Conservation (phyloP, 1,140 invertebrate species). For the Drosophila lini region DNA sequence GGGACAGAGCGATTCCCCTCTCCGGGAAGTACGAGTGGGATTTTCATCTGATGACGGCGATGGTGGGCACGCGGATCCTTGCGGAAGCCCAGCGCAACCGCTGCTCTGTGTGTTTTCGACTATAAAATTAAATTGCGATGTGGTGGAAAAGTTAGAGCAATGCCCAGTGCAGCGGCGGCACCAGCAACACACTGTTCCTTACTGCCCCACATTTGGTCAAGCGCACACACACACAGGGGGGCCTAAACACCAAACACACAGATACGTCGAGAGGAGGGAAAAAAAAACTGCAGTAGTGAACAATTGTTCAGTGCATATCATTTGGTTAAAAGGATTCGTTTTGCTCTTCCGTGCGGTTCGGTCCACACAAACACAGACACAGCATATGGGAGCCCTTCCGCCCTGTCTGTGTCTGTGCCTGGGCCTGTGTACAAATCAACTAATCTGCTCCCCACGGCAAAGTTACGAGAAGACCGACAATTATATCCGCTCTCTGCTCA, state of each 20-base stretch:
- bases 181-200: conserved; percentile 69
- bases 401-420: conserved; percentile 26
- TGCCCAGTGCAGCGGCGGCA: conserved; percentile 53
- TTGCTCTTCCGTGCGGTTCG: conserved; percentile 64
- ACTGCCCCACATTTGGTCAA: conserved; percentile 77
- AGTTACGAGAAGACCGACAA: conserved; percentile 82
- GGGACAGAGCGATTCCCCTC: neutral
- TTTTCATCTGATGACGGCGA: conserved; percentile 4
- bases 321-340: conserved; percentile 81
- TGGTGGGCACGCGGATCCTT: conserved; percentile 18
- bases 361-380: conserved; percentile 15
- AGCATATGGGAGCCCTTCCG: neutral
- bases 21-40: neutral
- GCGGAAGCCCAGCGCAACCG: conserved; percentile 51
- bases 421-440: conserved; percentile 72
- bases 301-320: conserved; percentile 80
- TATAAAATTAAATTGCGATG: conserved; percentile 82
- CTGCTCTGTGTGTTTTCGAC: conserved; percentile 80
- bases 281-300: conserved; percentile 65
- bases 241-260: conserved; percentile 29
- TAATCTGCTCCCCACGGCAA: conserved; percentile 82
- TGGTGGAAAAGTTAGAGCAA: conserved; percentile 78
- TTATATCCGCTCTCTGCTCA: conserved; percentile 82
- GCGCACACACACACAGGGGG: conserved; percentile 29
- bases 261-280: neutral